Evolutionary conservation across 1,140 invertebrate genomes (phyloP), one percentile per base, ranked within the genome.

Genomic region (Popillia japonica): DNA sequence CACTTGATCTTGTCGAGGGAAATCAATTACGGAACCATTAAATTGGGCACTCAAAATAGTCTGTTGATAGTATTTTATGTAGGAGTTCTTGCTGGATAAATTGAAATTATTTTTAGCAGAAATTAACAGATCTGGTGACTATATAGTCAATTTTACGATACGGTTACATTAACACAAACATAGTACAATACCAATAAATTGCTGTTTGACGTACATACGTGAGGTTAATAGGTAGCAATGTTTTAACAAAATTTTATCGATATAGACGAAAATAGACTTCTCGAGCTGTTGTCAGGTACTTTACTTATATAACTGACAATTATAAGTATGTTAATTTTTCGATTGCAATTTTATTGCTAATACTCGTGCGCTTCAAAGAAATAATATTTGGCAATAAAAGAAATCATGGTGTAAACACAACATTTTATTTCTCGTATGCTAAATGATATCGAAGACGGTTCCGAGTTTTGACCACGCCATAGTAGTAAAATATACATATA

Each of bases 11-110:
- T 68, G 27, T 27, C 10, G 10, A 20, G 27, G 6, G 20, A 9
- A 68, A 68, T 68, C 61, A 14, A 68, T 68, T 68, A 68, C 61
- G 20, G 6, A 68, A 68, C 61, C 61, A 68, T 68, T 27, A 68
- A 23, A 68, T 68, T 68, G 61, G 61, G 10, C 3, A 34, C 27
- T 14, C 3, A 68, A 68, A 68, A 68, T 68, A 68, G 61, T 27
- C 4, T 68, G 6, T 14, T 20, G 3, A 20, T 11, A 34, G 27
- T 27, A 68, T 23, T 20, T 6, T 23, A 68, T 1, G 17, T 2
- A 11, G 42, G 42, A 34, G 42, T 55, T 68, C 61, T 6, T 23
- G 20, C 22, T 34, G 20, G 2, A 61, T 68, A 22, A 23, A 55
- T n/a, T 27, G 61, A 9, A 27, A 27, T 68, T 27, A 68, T 27